Conservation (phyloP, 1,140 invertebrate species). For the Condylostylus longicornis region DNA sequence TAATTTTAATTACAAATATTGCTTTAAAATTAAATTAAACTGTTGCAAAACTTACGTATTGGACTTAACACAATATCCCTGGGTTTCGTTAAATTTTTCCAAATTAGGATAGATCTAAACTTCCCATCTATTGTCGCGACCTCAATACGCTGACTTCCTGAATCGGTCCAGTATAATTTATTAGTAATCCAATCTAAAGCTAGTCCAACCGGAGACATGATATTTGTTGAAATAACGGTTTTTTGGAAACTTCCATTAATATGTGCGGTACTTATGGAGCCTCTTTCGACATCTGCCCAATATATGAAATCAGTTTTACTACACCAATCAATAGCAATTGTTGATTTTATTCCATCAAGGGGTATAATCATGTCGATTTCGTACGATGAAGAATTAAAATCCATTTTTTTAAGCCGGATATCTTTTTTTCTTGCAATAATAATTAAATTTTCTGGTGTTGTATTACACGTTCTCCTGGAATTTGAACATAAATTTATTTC, state of each 20-base stretch:
- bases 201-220: constrained; percentile 54
- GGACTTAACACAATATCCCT: constrained; percentile 75
- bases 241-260: constrained; percentile 61
- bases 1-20: background rate
- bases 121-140: constrained; percentile 63
- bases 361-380: constrained; percentile 62
- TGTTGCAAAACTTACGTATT: constrained; percentile 33
- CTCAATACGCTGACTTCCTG: constrained; percentile 64
- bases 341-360: constrained; percentile 63
- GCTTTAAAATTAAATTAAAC: background rate
- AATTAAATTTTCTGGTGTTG: constrained; percentile 57
- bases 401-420: constrained; percentile 53
- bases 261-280: constrained; percentile 62
- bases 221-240: constrained; percentile 38
- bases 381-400: constrained; percentile 36
- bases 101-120: constrained; percentile 59
- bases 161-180: constrained; percentile 83
- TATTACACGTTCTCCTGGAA: constrained; percentile 48
- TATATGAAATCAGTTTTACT: constrained; percentile 62
- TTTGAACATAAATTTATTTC: background rate
- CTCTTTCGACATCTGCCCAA: constrained; percentile 74
- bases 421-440: constrained; percentile 71
- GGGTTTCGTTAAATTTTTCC: constrained; percentile 66
- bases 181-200: constrained; percentile 75
- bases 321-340: constrained; percentile 72